Conservation (phyloP, 1,140 invertebrate species). For the Sycobia sp. region DNA sequence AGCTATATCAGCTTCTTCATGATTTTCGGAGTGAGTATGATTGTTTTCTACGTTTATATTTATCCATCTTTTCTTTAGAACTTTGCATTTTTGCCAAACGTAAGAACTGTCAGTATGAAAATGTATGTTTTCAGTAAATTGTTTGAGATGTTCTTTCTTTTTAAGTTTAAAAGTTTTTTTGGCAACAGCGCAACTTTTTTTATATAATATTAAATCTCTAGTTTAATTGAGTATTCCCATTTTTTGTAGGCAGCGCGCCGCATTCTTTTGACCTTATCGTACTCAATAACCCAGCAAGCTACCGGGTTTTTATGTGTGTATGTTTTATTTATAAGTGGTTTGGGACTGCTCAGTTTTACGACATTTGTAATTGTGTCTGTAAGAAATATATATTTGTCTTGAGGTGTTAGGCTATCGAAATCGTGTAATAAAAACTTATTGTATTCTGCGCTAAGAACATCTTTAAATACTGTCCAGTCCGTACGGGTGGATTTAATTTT, state of each 20-base stretch:
- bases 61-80: slow-evolving; percentile 26
- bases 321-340: too few relatives aligned
- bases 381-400: too few relatives aligned
- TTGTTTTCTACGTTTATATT: background rate
- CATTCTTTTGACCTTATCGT: too few relatives aligned
- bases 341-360: too few relatives aligned
- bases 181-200: slow-evolving; percentile 8
- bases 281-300: too few relatives aligned
- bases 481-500: background rate
- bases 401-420: too few relatives aligned
- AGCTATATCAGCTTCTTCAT: background rate
- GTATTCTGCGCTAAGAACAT: too few relatives aligned
- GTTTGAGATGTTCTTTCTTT: slow-evolving; percentile 14
- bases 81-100: slow-evolving; percentile 21
- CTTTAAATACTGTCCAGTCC: too few relatives aligned
- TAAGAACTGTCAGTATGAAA: background rate
- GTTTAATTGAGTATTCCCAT: slow-evolving; percentile 22
- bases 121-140: slow-evolving; percentile 19
- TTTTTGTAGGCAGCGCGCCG: slow-evolving; percentile 24
- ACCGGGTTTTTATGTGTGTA: too few relatives aligned
- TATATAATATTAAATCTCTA: slow-evolving; percentile 24
- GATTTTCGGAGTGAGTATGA: background rate
- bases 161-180: slow-evolving; percentile 31
- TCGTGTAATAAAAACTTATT: too few relatives aligned
- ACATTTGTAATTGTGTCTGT: too few relatives aligned